These are phyloP conservation scores for Semaprochilodus insignis DNA, from an alignment of 2,797 vertebrate genomes.

Conservation along the genomic window DNA sequence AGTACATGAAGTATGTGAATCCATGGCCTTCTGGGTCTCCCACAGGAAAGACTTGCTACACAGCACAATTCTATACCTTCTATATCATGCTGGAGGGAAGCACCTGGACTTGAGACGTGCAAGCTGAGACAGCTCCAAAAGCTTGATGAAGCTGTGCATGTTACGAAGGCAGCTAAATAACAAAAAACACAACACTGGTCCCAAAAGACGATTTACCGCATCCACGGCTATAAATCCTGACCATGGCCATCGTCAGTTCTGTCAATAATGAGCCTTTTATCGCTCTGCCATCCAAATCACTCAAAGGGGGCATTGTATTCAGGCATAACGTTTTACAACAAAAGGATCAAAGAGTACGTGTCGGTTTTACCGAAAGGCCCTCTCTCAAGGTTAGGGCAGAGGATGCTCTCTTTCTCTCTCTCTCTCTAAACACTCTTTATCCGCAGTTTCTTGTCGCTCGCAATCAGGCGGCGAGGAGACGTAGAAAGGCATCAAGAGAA, in stretches of 20 bases:
- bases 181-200: conserved; percentile 42
- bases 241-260: conserved; percentile 69
- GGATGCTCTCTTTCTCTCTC: conserved; percentile 21
- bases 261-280: conserved; percentile 73
- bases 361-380: conserved; percentile 56
- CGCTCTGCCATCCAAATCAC: conserved; percentile 69
- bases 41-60: too few species aligned
- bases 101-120: not conserved
- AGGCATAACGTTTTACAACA: conserved; percentile 68
- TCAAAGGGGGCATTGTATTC: conserved; percentile 66
- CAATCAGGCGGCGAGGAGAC: conserved; percentile 32
- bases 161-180: conserved; percentile 18
- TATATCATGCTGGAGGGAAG: not conserved
- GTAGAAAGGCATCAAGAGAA: conserved; percentile 49
- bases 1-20: too few species aligned
- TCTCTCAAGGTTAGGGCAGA: conserved; percentile 51
- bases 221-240: conserved; percentile 67
- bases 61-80: too few species aligned
- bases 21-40: too few species aligned
- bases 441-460: conserved; percentile 42
- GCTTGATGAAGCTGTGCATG: not conserved
- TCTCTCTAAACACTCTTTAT: conserved; percentile 54
- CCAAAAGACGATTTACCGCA: conserved; percentile 57
- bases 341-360: conserved; percentile 60
- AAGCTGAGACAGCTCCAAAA: not conserved